Percentiles rank a stretch among this genome's conserved stretches.
These are phyloP conservation scores for Bos taurus DNA, from an alignment of 2,113 vertebrate species.

Conservation along the genomic window ARS-UCD2.0 NC_037340.1:53979001-53979500, in stretches of 20 bases:
- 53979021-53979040: not conserved
- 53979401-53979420: constrained; percentile 64
- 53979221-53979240: not conserved
- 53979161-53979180: constrained; percentile 74
- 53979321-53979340: constrained; percentile 50
- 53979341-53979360: constrained; percentile 27
- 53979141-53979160: constrained; percentile 5
- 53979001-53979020: not conserved
- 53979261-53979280: not conserved
- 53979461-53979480: constrained; percentile 67
- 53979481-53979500: constrained; percentile 48
- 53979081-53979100: not conserved
- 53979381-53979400: constrained; percentile 68
- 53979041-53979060: not conserved
- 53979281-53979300: constrained; percentile 44
- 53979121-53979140: constrained; percentile 29
- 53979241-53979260: constrained; percentile 32
- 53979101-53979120: not conserved
- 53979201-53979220: constrained; percentile 75
- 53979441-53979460: constrained; percentile 60
- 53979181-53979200: constrained; percentile 74
- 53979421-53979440: constrained; percentile 58
- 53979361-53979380: constrained; percentile 58
- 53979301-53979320: constrained; percentile 43
- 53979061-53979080: not conserved